Evolutionary conservation across 2,797 vertebrate genomes (phyloP), one percentile per base, ranked within the genome.

Genomic region (Discoglossus pictus): DNA sequence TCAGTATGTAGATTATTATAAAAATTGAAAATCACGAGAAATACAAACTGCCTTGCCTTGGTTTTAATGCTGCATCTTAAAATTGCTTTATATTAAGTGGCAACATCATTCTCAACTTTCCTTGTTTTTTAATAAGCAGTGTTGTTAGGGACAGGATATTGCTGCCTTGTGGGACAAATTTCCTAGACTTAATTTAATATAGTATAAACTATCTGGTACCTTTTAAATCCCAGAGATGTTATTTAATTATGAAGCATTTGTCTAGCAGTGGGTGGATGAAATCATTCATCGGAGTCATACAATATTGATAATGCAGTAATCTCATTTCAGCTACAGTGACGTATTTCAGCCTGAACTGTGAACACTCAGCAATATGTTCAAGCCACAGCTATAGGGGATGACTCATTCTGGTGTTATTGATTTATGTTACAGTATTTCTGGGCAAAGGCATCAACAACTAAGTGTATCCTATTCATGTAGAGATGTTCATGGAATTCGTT

Each of bases 391-490:
- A 42, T 23, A 42, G 36, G 7, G 9, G 35, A 56, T 56, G 54
- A 56, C 54, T 56, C 54, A 56, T 17, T 7, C 11, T 7, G 42
- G 7, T 7, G 24, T 56, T 27, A 15, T 56, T 15, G 36, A 56
- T 35, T 12, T 42, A 7, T 24, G 36, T 42, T 56, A 56, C n/a
- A 42, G 16, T 56, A 25, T 21, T n/a, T 40, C 17, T 44, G 42
- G 42, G 42, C 20, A 5, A 13, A 10, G 20, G 20, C 27, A 35
- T 11, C 8, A 53, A 18, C 51, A 11, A 18, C 27, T 15, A 35
- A 11, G 1, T 18, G 27, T 23, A 36, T 20, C 17, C 18, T 17
- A 7, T 53, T 36, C 16, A 35, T 35, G 15, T 16, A 17, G 5
- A 17, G 15, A 44, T 44, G 3, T n/a, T 44, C 17, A 44, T 15